Conservation (phyloP, 2,113 vertebrate species). For the Orthonyx spaldingii region DNA sequence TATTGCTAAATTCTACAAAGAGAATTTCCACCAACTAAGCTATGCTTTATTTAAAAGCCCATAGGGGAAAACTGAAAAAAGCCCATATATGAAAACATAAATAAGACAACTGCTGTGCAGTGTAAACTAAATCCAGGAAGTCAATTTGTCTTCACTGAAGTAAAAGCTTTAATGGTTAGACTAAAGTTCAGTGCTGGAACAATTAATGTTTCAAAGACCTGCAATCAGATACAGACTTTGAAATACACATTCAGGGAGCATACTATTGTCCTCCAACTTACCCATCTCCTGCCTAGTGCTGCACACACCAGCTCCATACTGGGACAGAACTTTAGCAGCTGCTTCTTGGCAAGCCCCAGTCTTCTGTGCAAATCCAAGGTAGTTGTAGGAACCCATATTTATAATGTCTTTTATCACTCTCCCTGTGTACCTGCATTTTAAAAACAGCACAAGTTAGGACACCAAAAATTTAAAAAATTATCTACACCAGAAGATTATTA, state of each 20-base stretch:
- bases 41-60: background rate
- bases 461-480: background rate
- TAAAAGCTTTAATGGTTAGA: background rate
- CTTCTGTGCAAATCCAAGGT: constrained; percentile 93
- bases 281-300: constrained; percentile 93
- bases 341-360: constrained; percentile 81
- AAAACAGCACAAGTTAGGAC: constrained; percentile 20
- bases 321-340: constrained; percentile 73
- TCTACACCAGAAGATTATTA: background rate
- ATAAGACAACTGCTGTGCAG: background rate
- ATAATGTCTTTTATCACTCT: constrained; percentile 88
- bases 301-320: constrained; percentile 87
- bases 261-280: constrained; percentile 55
- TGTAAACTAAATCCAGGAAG: background rate
- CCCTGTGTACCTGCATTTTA: constrained; percentile 84
- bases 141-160: background rate
- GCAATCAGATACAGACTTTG: background rate
- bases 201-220: background rate
- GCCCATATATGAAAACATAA: background rate
- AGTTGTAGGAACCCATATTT: constrained; percentile 99
- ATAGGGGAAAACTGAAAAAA: background rate
- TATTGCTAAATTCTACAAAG: background rate
- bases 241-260: background rate
- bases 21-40: background rate
- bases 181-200: background rate